Conservation (phyloP, 2,113 vertebrate species). For the Campylomormyrus tamandua region DNA sequence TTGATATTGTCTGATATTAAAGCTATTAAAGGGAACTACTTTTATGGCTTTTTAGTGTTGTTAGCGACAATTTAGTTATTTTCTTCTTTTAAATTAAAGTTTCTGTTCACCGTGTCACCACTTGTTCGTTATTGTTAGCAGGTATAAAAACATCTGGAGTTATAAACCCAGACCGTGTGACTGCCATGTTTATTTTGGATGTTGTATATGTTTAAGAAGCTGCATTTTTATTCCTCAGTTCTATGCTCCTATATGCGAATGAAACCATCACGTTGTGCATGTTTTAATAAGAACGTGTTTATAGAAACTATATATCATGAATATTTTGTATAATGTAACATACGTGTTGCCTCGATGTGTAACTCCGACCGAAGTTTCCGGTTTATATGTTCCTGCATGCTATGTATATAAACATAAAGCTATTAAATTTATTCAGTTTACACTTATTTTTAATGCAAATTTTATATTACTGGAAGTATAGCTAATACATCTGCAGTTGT, state of each 20-base stretch:
- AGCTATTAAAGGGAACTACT: too few relatives aligned
- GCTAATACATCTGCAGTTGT: not conserved
- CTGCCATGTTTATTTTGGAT: slow-evolving; percentile 1
- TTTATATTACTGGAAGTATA: not conserved
- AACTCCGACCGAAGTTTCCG: not conserved
- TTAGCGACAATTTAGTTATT: not conserved
- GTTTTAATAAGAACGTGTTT: not conserved
- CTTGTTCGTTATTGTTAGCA: slow-evolving; percentile 3
- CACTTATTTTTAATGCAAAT: not conserved
- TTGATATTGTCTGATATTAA: not conserved
- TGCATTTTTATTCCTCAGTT: not conserved
- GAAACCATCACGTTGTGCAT: not conserved
- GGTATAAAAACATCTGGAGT: not conserved
- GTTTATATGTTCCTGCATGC: not conserved
- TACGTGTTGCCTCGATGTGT: not conserved
- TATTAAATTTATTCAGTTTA: not conserved
- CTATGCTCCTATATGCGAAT: not conserved
- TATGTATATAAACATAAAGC: not conserved
- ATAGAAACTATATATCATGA: not conserved
- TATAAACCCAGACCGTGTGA: not conserved
- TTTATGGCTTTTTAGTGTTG: not conserved
- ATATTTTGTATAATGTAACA: not conserved
- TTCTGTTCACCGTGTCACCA: slow-evolving; percentile 1
- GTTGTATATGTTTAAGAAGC: slow-evolving; percentile 6
- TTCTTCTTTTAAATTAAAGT: not conserved